Conservation (phyloP, 1,140 invertebrate species). For the Neodiprion fabricii region DNA sequence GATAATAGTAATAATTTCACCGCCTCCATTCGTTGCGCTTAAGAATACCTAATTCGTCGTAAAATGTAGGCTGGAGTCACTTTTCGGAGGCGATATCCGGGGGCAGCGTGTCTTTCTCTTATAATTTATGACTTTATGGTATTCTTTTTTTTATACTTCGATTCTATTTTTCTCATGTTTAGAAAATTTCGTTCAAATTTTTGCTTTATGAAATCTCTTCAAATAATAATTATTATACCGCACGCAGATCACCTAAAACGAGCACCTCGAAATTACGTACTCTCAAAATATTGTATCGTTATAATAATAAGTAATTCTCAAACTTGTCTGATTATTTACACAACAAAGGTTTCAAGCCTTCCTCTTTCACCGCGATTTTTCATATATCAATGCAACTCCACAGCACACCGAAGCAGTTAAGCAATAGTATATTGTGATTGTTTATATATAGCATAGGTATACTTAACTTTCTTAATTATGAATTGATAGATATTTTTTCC, state of each 20-base stretch:
- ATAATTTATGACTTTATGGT: too few species aligned
- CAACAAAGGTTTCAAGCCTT: slow-evolving; percentile 47
- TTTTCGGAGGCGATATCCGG: too few species aligned
- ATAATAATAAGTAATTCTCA: slow-evolving; percentile 45
- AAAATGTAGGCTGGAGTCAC: not conserved
- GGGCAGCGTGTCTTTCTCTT: too few species aligned
- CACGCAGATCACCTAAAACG: slow-evolving; percentile 10
- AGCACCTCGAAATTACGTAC: slow-evolving; percentile 38
- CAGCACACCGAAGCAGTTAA: slow-evolving; percentile 40
- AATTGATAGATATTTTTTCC: slow-evolving; percentile 6
- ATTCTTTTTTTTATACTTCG: too few species aligned
- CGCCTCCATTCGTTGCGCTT: not conserved
- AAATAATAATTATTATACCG: not conserved
- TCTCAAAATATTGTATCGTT: slow-evolving; percentile 35
- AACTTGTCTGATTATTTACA: slow-evolving; percentile 55
- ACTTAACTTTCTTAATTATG: slow-evolving; percentile 10
- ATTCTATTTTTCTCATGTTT: too few species aligned
- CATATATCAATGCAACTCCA: slow-evolving; percentile 38
- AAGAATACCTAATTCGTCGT: not conserved
- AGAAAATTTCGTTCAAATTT: too few species aligned
- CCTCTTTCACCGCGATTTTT: slow-evolving; percentile 30
- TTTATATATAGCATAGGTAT: slow-evolving; percentile 12
- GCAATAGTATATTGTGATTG: slow-evolving; percentile 23
- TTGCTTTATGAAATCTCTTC: too few species aligned
- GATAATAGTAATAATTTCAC: not conserved